phyloP scores from a whole-genome alignment of 92 coral and sea anemone genomes.

The Meandrina meandrites region DNA sequence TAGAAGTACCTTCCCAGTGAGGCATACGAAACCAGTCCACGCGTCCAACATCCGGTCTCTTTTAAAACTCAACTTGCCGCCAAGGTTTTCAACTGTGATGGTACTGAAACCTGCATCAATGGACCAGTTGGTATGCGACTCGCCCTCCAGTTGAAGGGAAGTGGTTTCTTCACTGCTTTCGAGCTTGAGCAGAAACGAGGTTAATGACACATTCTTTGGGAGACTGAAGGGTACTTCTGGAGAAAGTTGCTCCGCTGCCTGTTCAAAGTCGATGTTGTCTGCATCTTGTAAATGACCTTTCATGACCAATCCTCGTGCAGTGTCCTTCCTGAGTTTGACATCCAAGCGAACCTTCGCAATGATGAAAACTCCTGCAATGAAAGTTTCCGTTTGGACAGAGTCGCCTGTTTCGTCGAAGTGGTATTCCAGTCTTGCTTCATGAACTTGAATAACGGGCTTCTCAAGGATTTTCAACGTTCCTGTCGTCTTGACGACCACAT shows the following conservation, averaged over 20 bases:
- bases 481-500: conserved; percentile 11
- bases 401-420: background rate
- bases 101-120: conserved; percentile 15
- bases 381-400: background rate
- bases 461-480: background rate
- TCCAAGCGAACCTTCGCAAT: background rate
- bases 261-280: conserved; percentile 1
- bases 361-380: background rate
- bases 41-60: background rate
- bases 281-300: conserved; percentile 3
- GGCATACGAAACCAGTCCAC: conserved; percentile 19
- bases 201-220: conserved; percentile 13
- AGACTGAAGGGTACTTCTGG: conserved; percentile 5
- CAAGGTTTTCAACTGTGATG: background rate
- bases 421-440: conserved; percentile 19
- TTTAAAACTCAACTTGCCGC: conserved; percentile 12
- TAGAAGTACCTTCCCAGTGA: conserved; percentile 7
- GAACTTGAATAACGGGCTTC: conserved; percentile 15
- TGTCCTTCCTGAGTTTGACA: background rate
- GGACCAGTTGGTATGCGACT: background rate
- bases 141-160: conserved; percentile 1
- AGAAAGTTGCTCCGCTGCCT: conserved; percentile 13
- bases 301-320: background rate
- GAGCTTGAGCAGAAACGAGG: background rate
- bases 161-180: background rate